Evolutionary conservation across 2,888 invertebrate genomes (phyloP), one percentile per base, ranked within the genome.

Genomic region (Ganaspis brasiliensis): DNA sequence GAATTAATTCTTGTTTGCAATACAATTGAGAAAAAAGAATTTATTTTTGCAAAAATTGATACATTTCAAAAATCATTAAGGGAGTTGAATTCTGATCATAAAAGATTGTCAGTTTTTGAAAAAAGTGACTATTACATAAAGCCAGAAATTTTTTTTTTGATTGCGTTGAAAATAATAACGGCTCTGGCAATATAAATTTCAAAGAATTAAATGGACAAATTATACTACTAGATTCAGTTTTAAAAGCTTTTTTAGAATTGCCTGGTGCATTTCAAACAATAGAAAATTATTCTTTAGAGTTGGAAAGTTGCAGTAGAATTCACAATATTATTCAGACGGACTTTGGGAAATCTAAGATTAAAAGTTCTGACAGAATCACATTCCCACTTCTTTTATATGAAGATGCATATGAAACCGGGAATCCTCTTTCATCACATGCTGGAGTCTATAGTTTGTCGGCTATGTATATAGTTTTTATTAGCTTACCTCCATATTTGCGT

Each of bases 381-480:
- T 31, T 81, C 21, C 81, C 83, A 14, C 10, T 81, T 10, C 70
- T 71, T 40, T 45, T 83, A 49, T 81, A 82, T 49, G 79, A 77
- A 72, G 81, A 83, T 73, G 81, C 81, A 37, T 78, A 57, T 19
- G 81, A 82, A 75, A 49, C 73, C 1, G 76, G 77, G 21, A 83
- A 83, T 73, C 67, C 74, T 6, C 72, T 80, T 1, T 77, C 77
- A 21, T 78, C 73, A 10, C 76, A 80, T 72, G 72, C 74, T 10
- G 77, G 77, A 9, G 35, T 80, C 10, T 63, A 76, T 37, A 82
- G 80, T 52, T 14, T 78, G 10, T 79, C 79, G 6, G 73, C 79
- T 24, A 63, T 80, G 19, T 82, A 81, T 55, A 35, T 75, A 3
- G 72, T 73, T 57, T 70, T 82, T n/a, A 26, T 73, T 6, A 76